Percentiles rank a stretch among this genome's conserved stretches.
Conservation (phyloP, 2,113 vertebrate genomes). For the Osmerus mordax region DNA sequence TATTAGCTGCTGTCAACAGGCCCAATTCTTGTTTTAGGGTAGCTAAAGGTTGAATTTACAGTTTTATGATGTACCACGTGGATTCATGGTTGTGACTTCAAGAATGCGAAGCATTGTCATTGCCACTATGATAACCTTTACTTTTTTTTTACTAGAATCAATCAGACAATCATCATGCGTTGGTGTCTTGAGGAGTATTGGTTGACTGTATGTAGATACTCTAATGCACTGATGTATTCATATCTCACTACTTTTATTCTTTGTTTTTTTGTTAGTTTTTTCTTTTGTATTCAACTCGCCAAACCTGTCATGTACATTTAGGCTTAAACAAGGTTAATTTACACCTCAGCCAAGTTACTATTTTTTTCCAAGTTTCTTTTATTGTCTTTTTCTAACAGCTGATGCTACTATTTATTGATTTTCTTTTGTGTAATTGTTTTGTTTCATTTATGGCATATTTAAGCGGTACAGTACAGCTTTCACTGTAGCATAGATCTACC, state of each 20-base stretch:
- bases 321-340: conserved; percentile 60
- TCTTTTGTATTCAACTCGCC: conserved; percentile 54
- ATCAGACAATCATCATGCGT: conserved; percentile 62
- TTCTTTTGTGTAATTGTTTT: conserved; percentile 54
- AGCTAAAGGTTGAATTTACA: no score
- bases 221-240: conserved; percentile 73
- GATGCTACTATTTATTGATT: conserved; percentile 60
- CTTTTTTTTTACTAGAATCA: conserved; percentile 56
- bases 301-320: conserved; percentile 68
- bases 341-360: conserved; percentile 68
- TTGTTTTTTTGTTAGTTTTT: background rate
- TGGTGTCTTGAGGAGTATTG: conserved; percentile 37
- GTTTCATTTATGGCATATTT: conserved; percentile 70
- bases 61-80: background rate
- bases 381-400: conserved; percentile 29
- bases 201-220: conserved; percentile 36
- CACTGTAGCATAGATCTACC: conserved; percentile 70
- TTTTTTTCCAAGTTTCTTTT: conserved; percentile 37
- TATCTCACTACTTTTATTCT: conserved; percentile 34
- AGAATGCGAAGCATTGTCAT: conserved; percentile 2
- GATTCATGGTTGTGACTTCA: conserved; percentile 14
- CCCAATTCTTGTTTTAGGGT: no score
- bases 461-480: conserved; percentile 71
- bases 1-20: background rate
- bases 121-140: conserved; percentile 21